Evolutionary conservation across 2,888 invertebrate genomes (phyloP).

Genomic region (Ferrisia virgata): DNA sequence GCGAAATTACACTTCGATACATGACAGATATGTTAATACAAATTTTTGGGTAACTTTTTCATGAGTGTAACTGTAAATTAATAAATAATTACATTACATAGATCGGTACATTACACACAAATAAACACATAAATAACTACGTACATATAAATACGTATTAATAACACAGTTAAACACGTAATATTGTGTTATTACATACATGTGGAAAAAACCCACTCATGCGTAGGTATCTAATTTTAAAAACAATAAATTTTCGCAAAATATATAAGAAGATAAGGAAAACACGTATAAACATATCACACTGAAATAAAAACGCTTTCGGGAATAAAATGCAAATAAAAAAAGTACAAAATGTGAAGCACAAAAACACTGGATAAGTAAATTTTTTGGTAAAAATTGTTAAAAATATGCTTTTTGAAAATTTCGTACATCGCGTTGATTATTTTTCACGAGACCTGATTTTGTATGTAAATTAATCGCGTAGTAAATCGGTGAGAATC

Average conservation of each 20-base stretch:
- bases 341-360: background rate
- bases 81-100: background rate
- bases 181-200: background rate
- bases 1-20: background rate
- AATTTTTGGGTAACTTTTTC: constrained; percentile 7
- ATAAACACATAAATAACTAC: background rate
- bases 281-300: constrained; percentile 23
- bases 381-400: background rate
- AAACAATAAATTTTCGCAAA: constrained; percentile 1
- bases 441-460: background rate
- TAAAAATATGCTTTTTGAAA: background rate
- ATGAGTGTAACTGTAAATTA: background rate
- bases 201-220: background rate
- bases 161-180: background rate
- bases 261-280: background rate
- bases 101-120: no score
- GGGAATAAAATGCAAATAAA: constrained; percentile 11
- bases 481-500: no score
- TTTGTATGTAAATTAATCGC: background rate
- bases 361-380: background rate
- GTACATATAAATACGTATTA: background rate
- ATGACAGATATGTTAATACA: background rate
- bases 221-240: background rate
- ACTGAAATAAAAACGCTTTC: background rate
- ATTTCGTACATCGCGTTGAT: background rate